Conservation (phyloP, 2,888 invertebrate genomes). For the Tupiocoris notatus region DNA sequence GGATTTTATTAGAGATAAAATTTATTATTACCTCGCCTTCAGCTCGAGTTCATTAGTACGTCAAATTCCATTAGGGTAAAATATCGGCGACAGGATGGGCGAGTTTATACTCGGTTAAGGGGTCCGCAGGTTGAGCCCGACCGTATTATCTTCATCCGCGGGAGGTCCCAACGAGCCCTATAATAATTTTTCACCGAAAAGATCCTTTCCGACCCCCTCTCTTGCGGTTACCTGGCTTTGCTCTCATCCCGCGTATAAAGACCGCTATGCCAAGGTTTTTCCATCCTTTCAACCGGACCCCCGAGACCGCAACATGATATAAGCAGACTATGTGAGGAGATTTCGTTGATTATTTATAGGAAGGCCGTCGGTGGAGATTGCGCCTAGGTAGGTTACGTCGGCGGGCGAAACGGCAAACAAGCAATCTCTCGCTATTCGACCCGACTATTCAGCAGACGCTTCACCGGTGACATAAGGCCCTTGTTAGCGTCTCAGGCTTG, state of each 20-base stretch:
- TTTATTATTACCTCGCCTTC: not conserved
- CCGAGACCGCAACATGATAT: not conserved
- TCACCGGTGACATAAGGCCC: not conserved
- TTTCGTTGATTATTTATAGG: not conserved
- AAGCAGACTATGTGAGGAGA: not conserved
- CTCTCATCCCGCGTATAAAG: not conserved
- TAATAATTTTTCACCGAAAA: not conserved
- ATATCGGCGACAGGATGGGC: not conserved
- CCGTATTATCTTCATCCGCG: not conserved
- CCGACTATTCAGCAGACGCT: not conserved
- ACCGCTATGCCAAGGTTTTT: not conserved
- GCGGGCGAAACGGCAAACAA: not conserved
- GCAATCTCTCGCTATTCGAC: not conserved
- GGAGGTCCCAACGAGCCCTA: not conserved
- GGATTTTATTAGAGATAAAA: not conserved
- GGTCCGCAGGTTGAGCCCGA: not conserved
- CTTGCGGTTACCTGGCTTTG: not conserved
- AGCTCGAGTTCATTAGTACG: not conserved
- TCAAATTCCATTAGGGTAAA: not conserved
- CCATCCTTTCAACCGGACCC: not conserved
- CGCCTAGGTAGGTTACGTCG: too few relatives aligned
- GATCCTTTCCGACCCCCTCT: not conserved
- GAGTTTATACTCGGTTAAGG: not conserved
- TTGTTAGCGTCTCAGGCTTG: not conserved
- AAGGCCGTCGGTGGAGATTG: too few relatives aligned